phyloP scores from a whole-genome alignment of 2,113 vertebrate genomes.

The Tragelaphus strepsiceros region DNA sequence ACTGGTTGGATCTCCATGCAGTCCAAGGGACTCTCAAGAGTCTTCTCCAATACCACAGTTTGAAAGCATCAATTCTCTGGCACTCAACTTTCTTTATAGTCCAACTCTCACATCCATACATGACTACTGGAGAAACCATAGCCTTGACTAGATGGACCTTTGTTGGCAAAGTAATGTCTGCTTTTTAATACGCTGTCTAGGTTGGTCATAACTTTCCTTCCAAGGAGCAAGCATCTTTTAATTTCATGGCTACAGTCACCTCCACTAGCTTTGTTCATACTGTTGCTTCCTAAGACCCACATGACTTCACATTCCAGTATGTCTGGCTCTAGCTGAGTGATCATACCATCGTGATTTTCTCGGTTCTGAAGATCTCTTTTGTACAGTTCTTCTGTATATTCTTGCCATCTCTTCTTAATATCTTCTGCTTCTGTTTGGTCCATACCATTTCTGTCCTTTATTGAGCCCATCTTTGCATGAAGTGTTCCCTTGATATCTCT shows the following conservation, averaged over 20 bases:
- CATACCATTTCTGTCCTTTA: neutral
- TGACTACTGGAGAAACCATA: neutral
- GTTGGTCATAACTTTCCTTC: neutral
- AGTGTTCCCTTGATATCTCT: neutral
- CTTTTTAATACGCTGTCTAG: neutral
- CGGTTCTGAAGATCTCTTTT: neutral
- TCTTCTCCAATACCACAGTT: neutral
- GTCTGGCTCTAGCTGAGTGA: neutral
- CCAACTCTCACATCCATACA: neutral
- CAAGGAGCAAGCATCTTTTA: neutral
- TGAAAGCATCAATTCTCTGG: neutral
- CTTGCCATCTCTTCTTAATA: neutral
- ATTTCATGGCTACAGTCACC: neutral
- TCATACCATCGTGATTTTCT: rapidly evolving
- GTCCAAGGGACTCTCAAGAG: neutral
- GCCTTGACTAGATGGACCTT: neutral
- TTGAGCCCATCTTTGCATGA: neutral
- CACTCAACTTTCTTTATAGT: neutral
- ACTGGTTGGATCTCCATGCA: neutral
- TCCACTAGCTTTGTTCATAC: neutral
- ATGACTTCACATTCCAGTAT: neutral
- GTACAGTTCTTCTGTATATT: neutral
- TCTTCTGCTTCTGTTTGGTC: neutral
- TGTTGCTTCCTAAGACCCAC: neutral
- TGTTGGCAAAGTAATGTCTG: neutral